Conservation (phyloP, 2,797 vertebrate species). For the Mycteria americana region DNA sequence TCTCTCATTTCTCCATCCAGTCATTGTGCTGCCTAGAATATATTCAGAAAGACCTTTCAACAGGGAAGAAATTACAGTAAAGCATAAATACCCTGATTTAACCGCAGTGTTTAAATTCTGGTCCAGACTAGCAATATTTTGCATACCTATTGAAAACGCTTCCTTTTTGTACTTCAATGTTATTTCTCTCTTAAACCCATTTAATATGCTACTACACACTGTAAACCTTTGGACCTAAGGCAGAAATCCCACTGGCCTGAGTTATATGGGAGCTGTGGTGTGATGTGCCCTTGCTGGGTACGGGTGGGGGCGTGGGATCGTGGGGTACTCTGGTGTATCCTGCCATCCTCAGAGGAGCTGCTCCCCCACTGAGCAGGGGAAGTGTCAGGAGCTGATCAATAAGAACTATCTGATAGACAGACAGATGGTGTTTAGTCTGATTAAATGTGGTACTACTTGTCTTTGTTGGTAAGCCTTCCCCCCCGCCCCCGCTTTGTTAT, state of each 20-base stretch:
- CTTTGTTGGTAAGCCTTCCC: not conserved
- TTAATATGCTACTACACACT: not conserved
- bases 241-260: not conserved
- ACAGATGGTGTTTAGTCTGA: not conserved
- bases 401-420: not conserved
- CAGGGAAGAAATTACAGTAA: not conserved
- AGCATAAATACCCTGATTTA: not conserved
- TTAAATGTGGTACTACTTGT: not conserved
- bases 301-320: rapidly evolving
- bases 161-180: not conserved
- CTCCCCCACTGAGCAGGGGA: not conserved
- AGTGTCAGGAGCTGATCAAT: not conserved
- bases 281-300: not conserved
- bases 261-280: not conserved
- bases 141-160: not conserved
- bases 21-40: not conserved
- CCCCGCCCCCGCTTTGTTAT: not conserved
- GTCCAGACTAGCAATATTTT: not conserved
- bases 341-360: not conserved
- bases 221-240: not conserved
- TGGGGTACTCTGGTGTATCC: not conserved
- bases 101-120: not conserved
- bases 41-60: not conserved
- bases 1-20: not conserved
- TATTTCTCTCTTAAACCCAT: not conserved